Base-by-base conservation (phyloP, 2,888 invertebrate species). In the Eupithecia centaureata region DNA sequence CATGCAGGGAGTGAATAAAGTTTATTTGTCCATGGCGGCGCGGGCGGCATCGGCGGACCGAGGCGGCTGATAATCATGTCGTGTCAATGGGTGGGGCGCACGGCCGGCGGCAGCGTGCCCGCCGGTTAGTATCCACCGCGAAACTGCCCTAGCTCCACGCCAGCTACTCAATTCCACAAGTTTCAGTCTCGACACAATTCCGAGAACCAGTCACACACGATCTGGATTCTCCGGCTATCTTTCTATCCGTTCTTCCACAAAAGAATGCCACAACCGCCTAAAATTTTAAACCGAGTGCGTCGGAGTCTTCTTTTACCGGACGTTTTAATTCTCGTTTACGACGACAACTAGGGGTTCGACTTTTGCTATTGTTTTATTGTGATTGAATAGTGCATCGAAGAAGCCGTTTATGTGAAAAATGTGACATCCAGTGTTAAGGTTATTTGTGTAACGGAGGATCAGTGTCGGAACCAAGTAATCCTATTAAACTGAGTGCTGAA, bases 1-100 rank as follows among this genome's bases (percentile, higher is more conserved):
- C 87, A 87, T 86, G 86, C 84, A 89, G 88, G 90, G 89, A 91
- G 88, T 86, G 90, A 92, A 92, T 92, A 91, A 91, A 89, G 87
- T 92, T 92, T 91, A 92, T 92, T 92, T 92, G 91, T 91, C 85
- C 84, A 87, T 80, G 76, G 82, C 82, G 77, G 86, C 30, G 62
- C 56, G 57, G 32, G 61, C 77, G 81, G 83, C 84, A 83, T 77
- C 82, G 85, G 86, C 84, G 85, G 84, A 86, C 84, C 85, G 85
- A 47, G 65, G 54, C 60, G 62, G 58, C 88, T 91, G 90, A 90
- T 92, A 89, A 91, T 88, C 83, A 86, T 84, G 85, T 81, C 84
- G 86, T 80, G 85, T 84, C 83, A 85, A 83, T 83, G 89, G 91
- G 91, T 85, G 92, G 92, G 91, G 91, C 88, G 87, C 81, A 82